Evolutionary conservation across 1,140 invertebrate genomes (phyloP).

Genomic region (Capitella teleta): DNA sequence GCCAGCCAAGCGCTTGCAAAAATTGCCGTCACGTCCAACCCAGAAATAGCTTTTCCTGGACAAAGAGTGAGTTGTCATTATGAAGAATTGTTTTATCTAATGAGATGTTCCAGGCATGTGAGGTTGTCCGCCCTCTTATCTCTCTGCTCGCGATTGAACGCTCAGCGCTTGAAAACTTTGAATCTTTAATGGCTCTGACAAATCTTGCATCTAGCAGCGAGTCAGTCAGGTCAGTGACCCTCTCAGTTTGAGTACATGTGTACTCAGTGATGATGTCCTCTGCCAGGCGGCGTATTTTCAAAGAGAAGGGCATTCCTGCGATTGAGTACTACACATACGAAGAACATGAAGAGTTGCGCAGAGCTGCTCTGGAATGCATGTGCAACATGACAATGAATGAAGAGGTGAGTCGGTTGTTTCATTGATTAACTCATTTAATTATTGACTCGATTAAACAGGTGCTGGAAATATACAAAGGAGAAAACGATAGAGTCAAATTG

Average conservation of each 20-base stretch:
- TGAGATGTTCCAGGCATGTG: conserved; percentile 43
- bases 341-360: conserved; percentile 74
- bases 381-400: conserved; percentile 75
- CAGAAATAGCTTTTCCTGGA: conserved; percentile 93
- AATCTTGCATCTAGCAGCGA: conserved; percentile 59
- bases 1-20: conserved; percentile 88
- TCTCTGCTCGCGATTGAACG: conserved; percentile 74
- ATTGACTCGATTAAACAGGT: conserved; percentile 26
- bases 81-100: neutral
- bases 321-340: conserved; percentile 91
- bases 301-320: conserved; percentile 72
- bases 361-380: conserved; percentile 80
- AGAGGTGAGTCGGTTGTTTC: conserved; percentile 26
- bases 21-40: conserved; percentile 92
- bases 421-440: neutral
- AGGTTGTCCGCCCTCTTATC: conserved; percentile 86
- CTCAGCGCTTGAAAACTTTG: conserved; percentile 90
- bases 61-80: conserved; percentile 47
- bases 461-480: conserved; percentile 65
- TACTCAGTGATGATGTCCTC: neutral
- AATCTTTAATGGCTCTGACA: conserved; percentile 87
- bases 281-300: conserved; percentile 55
- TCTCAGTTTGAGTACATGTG: neutral
- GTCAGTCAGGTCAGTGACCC: conserved; percentile 49
- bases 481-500: conserved; percentile 85